These are phyloP conservation scores for Otocyon megalotis DNA, from an alignment of 2,113 vertebrate genomes.

Conservation along the genomic window DNA sequence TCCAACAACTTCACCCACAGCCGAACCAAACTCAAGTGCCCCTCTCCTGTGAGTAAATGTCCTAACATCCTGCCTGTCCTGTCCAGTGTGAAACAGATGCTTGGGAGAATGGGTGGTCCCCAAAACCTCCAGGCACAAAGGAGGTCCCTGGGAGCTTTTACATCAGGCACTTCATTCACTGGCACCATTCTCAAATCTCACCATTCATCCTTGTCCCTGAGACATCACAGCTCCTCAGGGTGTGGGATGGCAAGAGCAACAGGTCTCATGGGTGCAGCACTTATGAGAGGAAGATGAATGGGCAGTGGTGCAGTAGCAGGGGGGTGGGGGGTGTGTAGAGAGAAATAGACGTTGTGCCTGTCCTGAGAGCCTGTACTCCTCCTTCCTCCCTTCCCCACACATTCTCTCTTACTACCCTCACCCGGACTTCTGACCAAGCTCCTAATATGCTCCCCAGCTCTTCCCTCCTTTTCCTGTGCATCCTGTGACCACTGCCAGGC, in stretches of 20 bases:
- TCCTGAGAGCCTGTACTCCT: not conserved
- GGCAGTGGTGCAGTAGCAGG: not conserved
- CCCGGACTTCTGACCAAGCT: too few relatives aligned
- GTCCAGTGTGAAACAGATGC: not conserved
- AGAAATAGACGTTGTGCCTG: not conserved
- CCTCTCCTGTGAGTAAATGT: conserved; percentile 89
- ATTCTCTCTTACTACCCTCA: not conserved
- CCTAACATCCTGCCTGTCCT: not conserved
- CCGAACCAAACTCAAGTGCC: conserved; percentile 92
- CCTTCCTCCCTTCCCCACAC: not conserved
- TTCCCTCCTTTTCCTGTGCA: not conserved
- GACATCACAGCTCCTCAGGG: not conserved
- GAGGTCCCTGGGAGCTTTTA: not conserved
- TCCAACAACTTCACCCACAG: conserved; percentile 92
- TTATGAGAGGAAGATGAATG: not conserved
- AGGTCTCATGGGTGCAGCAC: not conserved
- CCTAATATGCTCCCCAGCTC: not conserved
- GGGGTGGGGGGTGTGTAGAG: not conserved
- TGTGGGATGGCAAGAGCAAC: accelerated
- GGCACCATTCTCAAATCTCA: not conserved
- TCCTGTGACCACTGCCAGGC: not conserved
- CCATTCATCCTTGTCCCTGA: not conserved
- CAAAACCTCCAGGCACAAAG: not conserved
- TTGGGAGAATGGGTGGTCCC: not conserved
- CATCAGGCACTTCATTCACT: accelerated